Conservation (phyloP, 2,797 vertebrate genomes). For the Aphelocoma californica region DNA sequence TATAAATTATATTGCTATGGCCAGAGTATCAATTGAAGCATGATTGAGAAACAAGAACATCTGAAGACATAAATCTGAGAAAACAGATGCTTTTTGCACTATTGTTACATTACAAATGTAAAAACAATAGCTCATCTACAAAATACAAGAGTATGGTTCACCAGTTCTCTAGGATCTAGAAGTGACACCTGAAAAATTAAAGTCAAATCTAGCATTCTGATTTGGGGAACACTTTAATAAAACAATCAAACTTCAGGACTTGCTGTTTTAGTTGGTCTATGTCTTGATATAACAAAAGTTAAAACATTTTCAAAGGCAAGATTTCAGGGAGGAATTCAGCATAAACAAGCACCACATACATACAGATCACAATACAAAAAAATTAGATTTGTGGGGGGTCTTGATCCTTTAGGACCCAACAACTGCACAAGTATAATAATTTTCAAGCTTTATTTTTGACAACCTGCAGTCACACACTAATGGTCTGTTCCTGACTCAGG, state of each 20-base stretch:
- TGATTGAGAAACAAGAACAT: conserved; percentile 1
- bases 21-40: conserved; percentile 19
- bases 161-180: not conserved
- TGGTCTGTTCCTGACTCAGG: not conserved
- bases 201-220: not conserved
- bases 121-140: not conserved
- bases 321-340: not conserved
- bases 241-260: not conserved
- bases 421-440: not conserved
- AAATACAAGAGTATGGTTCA: not conserved
- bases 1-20: conserved; percentile 3
- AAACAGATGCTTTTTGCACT: not conserved
- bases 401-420: not conserved
- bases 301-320: not conserved
- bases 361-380: not conserved
- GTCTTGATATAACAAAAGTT: not conserved
- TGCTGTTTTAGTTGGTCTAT: not conserved
- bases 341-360: not conserved
- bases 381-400: not conserved
- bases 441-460: not conserved
- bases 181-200: not conserved
- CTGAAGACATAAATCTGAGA: not conserved
- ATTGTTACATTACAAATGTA: not conserved
- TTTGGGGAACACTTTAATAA: not conserved
- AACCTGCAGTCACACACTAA: not conserved